Base-by-base conservation (phyloP, 1,140 invertebrate species). In the Vanessa tameamea region DNA sequence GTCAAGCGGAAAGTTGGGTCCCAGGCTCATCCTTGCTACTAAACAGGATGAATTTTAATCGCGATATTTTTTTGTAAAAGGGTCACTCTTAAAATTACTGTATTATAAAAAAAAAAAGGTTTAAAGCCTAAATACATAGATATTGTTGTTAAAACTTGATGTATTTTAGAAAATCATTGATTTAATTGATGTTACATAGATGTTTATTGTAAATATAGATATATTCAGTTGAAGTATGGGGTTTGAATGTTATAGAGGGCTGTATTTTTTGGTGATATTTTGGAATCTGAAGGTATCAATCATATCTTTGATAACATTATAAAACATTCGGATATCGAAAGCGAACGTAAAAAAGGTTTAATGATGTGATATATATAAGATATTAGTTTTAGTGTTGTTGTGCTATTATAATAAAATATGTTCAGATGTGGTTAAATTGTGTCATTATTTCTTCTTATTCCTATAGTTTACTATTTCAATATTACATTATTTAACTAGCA, bases 191-290 rank as follows among this genome's bases (percentile, higher is more conserved):
- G 91, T 92, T 92, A 90, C 81, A 91, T 92, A 92, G 89, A 90
- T 92, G 89, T 92, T 92, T 91, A 92, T 84, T 92, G 88, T 92
- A 91, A 85, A 91, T 90, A 91, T 87, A 87, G 85, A 81, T 82
- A 77, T 84, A 86, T 82, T 72, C 64, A 83, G 81, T 81, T 82
- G 82, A 82, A 77, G 81, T 82, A 86, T 87, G 85, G 82, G 75
- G 85, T 86, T 88, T 90, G 89, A 87, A 84, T 89, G 88, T 89
- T 90, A 87, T 89, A 91, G 88, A 91, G 88, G 91, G 88, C 89
- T 92, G 90, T 92, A 92, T 92, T 92, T 91, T 92, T 91, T 88
- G 88, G 90, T 92, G 88, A 92, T 91, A 92, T 91, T 90, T 92
- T 92, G 87, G 89, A 87, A 84, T 80, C 57, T 84, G 83, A 83